Percentiles rank a stretch among this genome's conserved stretches.
Conservation (phyloP, 2,113 vertebrate genomes). For the Plectropomus leopardus region DNA sequence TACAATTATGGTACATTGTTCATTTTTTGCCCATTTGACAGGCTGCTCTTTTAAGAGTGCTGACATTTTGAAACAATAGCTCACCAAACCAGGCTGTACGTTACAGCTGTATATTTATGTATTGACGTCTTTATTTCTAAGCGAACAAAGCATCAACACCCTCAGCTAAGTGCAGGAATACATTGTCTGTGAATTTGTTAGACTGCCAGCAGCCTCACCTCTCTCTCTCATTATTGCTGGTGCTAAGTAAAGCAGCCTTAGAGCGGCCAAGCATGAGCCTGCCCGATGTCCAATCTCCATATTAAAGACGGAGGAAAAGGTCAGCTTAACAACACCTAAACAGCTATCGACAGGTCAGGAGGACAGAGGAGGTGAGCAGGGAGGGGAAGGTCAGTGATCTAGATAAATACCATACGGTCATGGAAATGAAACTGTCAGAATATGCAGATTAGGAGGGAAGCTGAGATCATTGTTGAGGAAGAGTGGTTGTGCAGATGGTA, state of each 20-base stretch:
- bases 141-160: slow-evolving; percentile 8
- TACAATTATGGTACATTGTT: not conserved
- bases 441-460: slow-evolving; percentile 48
- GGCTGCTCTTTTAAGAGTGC: not conserved
- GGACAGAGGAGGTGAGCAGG: slow-evolving; percentile 31
- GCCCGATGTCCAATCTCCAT: slow-evolving; percentile 64
- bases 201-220: slow-evolving; percentile 18
- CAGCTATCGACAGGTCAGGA: slow-evolving; percentile 55
- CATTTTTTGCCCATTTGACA: not conserved
- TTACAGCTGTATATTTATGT: not conserved
- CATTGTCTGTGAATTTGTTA: slow-evolving; percentile 20
- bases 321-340: slow-evolving; percentile 65
- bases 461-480: slow-evolving; percentile 29
- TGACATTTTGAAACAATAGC: not conserved
- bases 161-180: slow-evolving; percentile 18
- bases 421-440: slow-evolving; percentile 59
- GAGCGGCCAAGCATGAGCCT: slow-evolving; percentile 30
- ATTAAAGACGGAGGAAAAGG: slow-evolving; percentile 68
- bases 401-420: slow-evolving; percentile 49
- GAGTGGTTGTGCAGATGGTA: slow-evolving; percentile 23
- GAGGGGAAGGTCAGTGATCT: slow-evolving; percentile 48
- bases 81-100: not conserved
- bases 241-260: slow-evolving; percentile 36
- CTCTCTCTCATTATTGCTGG: slow-evolving; percentile 43
- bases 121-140: slow-evolving; percentile 32